Conservation (phyloP, 2,797 vertebrate species). For the Coendou prehensilis region DNA sequence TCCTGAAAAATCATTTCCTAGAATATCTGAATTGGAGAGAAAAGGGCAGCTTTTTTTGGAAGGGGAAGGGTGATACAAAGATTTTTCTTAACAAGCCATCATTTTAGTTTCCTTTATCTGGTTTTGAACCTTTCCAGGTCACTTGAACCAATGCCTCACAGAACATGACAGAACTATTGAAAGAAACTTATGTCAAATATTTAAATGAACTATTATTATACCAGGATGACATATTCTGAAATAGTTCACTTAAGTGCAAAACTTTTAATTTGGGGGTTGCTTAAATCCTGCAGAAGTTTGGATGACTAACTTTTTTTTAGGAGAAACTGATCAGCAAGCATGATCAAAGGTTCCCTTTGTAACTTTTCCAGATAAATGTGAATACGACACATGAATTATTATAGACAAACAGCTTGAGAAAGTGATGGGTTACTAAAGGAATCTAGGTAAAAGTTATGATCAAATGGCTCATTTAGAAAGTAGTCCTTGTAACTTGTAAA, state of each 20-base stretch:
- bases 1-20: not conserved
- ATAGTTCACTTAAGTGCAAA: constrained; percentile 22
- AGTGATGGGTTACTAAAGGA: not conserved
- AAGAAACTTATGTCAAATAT: constrained; percentile 45
- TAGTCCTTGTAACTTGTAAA: not conserved
- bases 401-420: constrained; percentile 24
- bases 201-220: constrained; percentile 49
- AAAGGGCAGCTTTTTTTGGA: too few relatives aligned
- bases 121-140: too few relatives aligned
- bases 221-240: constrained; percentile 2
- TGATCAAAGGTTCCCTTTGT: constrained; percentile 48
- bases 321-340: constrained; percentile 54
- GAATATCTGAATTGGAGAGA: too few relatives aligned
- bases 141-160: too few relatives aligned
- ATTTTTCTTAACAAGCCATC: too few relatives aligned
- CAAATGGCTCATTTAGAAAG: constrained; percentile 11
- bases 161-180: not conserved
- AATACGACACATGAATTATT: constrained; percentile 32
- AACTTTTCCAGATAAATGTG: constrained; percentile 29
- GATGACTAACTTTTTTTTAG: constrained; percentile 20
- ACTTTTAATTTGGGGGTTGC: not conserved
- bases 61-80: too few relatives aligned
- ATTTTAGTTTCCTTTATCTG: too few relatives aligned
- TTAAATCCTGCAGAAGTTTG: constrained; percentile 59
- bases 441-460: constrained; percentile 38